These are phyloP conservation scores for Chymomyza costata DNA, from an alignment of 1,140 invertebrate species.

Conservation along the genomic window DNA sequence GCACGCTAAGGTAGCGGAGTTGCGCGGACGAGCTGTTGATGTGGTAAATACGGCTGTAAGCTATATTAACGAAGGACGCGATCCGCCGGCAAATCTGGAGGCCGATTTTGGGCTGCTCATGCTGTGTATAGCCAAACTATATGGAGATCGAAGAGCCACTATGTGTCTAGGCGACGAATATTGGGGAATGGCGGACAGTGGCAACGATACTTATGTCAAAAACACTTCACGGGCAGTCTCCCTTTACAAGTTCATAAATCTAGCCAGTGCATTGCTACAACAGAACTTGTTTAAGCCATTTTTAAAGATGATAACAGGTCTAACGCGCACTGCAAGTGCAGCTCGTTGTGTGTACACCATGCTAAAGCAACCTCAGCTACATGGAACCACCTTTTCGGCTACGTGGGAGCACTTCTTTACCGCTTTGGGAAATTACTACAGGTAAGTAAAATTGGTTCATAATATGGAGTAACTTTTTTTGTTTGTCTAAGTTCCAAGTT, in stretches of 20 bases:
- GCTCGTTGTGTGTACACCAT: slow-evolving; percentile 91
- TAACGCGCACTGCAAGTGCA: slow-evolving; percentile 84
- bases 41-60: slow-evolving; percentile 87
- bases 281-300: slow-evolving; percentile 90
- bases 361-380: slow-evolving; percentile 80
- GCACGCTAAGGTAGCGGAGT: slow-evolving; percentile 88
- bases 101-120: slow-evolving; percentile 91
- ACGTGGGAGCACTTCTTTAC: slow-evolving; percentile 94
- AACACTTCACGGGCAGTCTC: slow-evolving; percentile 82
- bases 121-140: slow-evolving; percentile 85
- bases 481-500: background rate
- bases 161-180: slow-evolving; percentile 86
- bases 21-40: slow-evolving; percentile 91
- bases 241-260: slow-evolving; percentile 92
- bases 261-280: slow-evolving; percentile 91
- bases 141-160: slow-evolving; percentile 83
- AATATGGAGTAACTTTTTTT: too few species aligned
- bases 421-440: slow-evolving; percentile 87
- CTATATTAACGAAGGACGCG: slow-evolving; percentile 88
- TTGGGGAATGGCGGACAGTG: slow-evolving; percentile 79
- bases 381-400: slow-evolving; percentile 77
- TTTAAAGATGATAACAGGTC: slow-evolving; percentile 88
- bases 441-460: slow-evolving; percentile 75
- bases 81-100: slow-evolving; percentile 84
- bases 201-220: slow-evolving; percentile 11